These are phyloP conservation scores for Chelon labrosus DNA, from an alignment of 2,797 vertebrate species.

Conservation along the genomic window DNA sequence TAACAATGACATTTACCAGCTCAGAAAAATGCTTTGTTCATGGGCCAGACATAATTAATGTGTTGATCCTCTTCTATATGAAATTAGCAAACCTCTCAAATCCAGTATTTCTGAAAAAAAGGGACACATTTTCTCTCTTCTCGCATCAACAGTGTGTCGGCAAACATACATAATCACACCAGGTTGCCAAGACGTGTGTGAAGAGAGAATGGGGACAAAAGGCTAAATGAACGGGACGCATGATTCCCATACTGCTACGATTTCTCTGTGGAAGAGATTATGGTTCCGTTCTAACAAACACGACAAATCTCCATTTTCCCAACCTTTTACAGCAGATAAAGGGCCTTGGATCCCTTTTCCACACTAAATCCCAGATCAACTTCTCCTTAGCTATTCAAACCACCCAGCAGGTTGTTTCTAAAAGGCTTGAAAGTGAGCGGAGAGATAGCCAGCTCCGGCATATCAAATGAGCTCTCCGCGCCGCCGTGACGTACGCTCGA, in stretches of 20 bases:
- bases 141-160: slow-evolving; percentile 44
- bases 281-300: slow-evolving; percentile 76
- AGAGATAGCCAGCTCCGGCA: slow-evolving; percentile 63
- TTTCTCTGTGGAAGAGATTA: slow-evolving; percentile 75
- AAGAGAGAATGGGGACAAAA: slow-evolving; percentile 56
- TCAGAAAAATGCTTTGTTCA: slow-evolving; percentile 78
- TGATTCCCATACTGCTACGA: slow-evolving; percentile 67
- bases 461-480: slow-evolving; percentile 73
- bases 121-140: slow-evolving; percentile 39
- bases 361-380: slow-evolving; percentile 78
- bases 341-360: slow-evolving; percentile 73
- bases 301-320: slow-evolving; percentile 80
- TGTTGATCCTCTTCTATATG: slow-evolving; percentile 66
- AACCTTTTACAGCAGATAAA: slow-evolving; percentile 82
- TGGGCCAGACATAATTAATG: slow-evolving; percentile 74
- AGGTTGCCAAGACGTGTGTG: slow-evolving; percentile 44
- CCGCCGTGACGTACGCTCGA: slow-evolving; percentile 38
- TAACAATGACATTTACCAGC: slow-evolving; percentile 73
- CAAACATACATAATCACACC: slow-evolving; percentile 46
- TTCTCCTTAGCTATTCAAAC: slow-evolving; percentile 74
- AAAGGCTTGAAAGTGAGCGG: slow-evolving; percentile 79
- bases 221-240: slow-evolving; percentile 55
- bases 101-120: slow-evolving; percentile 40
- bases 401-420: slow-evolving; percentile 81
- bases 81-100: slow-evolving; percentile 71